Base-by-base conservation (phyloP, 2,113 vertebrate species). In the Vombatus ursinus region DNA sequence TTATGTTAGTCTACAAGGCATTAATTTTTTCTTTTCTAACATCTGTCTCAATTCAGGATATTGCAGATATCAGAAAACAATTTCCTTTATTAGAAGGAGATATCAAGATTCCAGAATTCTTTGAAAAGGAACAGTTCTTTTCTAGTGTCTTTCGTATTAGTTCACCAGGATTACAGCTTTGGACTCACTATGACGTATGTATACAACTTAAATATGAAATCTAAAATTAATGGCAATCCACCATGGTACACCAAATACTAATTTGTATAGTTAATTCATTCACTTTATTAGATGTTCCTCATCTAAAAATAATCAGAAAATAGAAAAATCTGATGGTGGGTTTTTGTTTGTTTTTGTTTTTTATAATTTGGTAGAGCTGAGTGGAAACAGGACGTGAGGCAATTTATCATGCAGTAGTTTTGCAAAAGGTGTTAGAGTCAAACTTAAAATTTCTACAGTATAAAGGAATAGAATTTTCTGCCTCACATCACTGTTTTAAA, bases 101-200 rank as follows among this genome's bases (percentile, higher is more conserved):
- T 95, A 99, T 99, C 96, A 97, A 98, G 12, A 98, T 99, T 94
- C 99, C 99, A 61, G 97, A 98, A 37, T 99, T 99, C 98, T 99
- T 99, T 98, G 98, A 98, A 93, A 98, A 99, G 0, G 98, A 99
- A 1, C 99, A 99, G 95, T 99, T 99, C 95, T 99, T 99, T 98
- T 99, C 99, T 96, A 99, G 99, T 0, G 99, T 99, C 22, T 99
- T 99, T 97, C 99, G 99, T 28, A 99, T 99, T 98, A 99, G 99
- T 97, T 99, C 99, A 91, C 98, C 99, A 84, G 99, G 99, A 44
- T 98, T 99, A 91, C 99, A 99, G 98, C 98, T 99, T 52, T 99
- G 99, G 99, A 99, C 99, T 0, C 99, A 99, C 96, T 99, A 99
- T 92, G 99, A 99, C 97, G 99, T 99, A 99, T 98, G 99, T 96